Conservation (phyloP, 2,113 vertebrate species). For the Rhinoptilus africanus region DNA sequence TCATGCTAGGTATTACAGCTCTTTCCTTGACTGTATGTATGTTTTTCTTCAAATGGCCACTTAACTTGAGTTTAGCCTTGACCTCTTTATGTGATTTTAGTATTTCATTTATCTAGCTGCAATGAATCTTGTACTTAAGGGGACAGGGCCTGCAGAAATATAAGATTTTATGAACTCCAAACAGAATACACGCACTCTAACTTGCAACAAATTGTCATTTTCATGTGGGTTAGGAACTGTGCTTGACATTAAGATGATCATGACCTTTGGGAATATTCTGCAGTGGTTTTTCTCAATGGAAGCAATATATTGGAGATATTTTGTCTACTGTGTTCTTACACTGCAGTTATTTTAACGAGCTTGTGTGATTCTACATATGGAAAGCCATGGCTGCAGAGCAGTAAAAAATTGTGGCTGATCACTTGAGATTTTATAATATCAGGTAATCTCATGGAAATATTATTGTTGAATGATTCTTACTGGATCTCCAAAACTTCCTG, state of each 20-base stretch:
- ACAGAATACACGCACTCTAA: not conserved
- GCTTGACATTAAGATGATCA: not conserved
- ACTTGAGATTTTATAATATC: constrained; percentile 55
- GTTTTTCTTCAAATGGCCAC: not conserved
- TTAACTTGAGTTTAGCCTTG: not conserved
- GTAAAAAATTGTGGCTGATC: constrained; percentile 46
- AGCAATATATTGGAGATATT: not conserved
- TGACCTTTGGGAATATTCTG: not conserved
- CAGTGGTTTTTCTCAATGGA: not conserved
- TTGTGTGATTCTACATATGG: constrained; percentile 7
- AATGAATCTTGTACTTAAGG: not conserved
- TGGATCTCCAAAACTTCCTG: not conserved
- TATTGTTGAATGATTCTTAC: constrained; percentile 14
- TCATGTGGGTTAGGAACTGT: not conserved
- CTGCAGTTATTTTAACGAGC: not conserved
- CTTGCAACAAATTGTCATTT: not conserved
- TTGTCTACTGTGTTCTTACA: not conserved
- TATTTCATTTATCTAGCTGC: not conserved
- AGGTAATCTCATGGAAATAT: constrained; percentile 51
- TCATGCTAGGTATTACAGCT: not conserved
- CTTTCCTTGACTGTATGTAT: not conserved
- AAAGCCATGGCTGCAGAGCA: constrained; percentile 12
- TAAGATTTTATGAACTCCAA: not conserved
- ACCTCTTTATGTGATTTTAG: not conserved
- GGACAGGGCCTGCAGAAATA: not conserved